Evolutionary conservation across 2,113 vertebrate genomes (phyloP), one percentile per base, ranked within the genome.

Genomic region (Grallaria varia): DNA sequence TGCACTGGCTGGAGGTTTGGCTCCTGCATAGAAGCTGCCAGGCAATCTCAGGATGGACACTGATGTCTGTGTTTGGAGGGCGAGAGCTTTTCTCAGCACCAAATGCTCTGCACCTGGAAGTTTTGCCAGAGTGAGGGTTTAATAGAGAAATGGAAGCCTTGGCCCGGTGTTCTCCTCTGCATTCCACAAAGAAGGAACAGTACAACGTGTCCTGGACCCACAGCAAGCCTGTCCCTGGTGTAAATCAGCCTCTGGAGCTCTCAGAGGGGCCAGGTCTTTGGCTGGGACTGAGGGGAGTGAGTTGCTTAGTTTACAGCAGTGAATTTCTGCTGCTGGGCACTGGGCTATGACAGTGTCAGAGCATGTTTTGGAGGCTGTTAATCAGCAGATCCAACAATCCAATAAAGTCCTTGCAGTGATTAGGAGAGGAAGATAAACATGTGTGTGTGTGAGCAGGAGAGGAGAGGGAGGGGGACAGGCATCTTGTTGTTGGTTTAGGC

Each of bases 141-240:
- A 97, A 88, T 87, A 84, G 87, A 64, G 87, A 92, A 91, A 95
- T 96, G 74, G 89, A 89, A 87, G 20, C 78, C 35, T 89, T 96
- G 82, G 94, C 91, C 63, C 35, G 5, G 62, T 3, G 1, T n/a
- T 67, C 33, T 85, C 27, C 68, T 67, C 62, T 68, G 37, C 37
- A 56, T 64, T 39, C 72, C 56, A 30, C 44, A 8, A 45, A 39
- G 81, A 31, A 55, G 50, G 88, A 93, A 47, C 45, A 73, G 93
- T 44, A 89, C 83, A 40, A 52, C 3, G 18, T 67, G 84, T 93
- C 55, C 86, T 78, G 86, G 53, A 21, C 23, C 39, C 53, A 31
- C 35, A 1, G 52, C 2, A 4, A 35, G 44, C 23, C 31, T 27
- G 10, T 31, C 28, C n/a, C 33, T 20, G 69, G 55, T 67, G 89